phyloP scores from a whole-genome alignment of 2,113 vertebrate genomes.

The Rhineura floridana region DNA sequence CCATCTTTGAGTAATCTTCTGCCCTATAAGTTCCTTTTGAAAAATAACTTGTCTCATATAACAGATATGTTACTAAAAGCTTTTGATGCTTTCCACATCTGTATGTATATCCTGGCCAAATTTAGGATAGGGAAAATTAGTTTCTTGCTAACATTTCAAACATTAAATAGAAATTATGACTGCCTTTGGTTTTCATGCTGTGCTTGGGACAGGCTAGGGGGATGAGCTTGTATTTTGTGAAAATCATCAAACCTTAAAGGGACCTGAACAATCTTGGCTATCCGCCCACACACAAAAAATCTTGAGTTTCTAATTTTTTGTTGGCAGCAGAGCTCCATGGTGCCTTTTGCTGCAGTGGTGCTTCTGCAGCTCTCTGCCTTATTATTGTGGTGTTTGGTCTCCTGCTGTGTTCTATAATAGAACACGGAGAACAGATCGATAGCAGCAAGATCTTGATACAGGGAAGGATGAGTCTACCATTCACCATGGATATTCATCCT shows the following conservation, averaged over 20 bases:
- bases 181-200: constrained; percentile 11
- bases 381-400: neutral
- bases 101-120: neutral
- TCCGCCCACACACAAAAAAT: neutral
- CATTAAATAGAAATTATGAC: neutral
- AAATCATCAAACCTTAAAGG: neutral
- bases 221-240: neutral
- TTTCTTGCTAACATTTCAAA: neutral
- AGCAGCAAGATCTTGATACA: neutral
- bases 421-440: neutral
- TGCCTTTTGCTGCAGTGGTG: neutral
- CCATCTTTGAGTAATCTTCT: neutral
- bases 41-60: neutral
- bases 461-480: neutral
- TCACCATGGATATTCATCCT: neutral
- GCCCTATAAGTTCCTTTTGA: neutral
- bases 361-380: neutral
- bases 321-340: neutral
- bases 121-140: neutral
- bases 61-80: neutral
- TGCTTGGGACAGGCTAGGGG: neutral
- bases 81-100: neutral
- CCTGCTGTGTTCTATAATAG: neutral
- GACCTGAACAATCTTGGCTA: neutral
- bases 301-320: neutral